Evolutionary conservation across 2,888 invertebrate genomes (phyloP).

Genomic region (Tholera decimalis): DNA sequence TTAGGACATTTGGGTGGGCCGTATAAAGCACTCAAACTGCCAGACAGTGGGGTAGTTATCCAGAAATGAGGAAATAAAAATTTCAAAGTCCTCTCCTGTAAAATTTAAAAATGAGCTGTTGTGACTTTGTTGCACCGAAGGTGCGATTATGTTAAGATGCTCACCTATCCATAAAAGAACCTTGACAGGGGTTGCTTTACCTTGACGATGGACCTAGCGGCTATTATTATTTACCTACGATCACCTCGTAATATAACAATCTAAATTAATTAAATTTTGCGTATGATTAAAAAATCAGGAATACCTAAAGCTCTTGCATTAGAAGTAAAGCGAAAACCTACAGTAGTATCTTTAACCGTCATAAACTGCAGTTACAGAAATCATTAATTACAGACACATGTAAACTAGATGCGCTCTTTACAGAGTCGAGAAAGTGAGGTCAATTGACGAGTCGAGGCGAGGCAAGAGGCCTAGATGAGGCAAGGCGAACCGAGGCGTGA

Average conservation of each 20-base stretch:
- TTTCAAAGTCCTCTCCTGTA: too few species aligned
- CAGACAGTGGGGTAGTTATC: too few species aligned
- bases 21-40: too few species aligned
- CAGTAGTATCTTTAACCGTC: background rate
- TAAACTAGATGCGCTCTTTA: slow-evolving; percentile 40
- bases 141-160: too few species aligned
- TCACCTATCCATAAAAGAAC: too few species aligned
- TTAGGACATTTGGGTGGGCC: too few species aligned
- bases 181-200: too few species aligned
- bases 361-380: slow-evolving; percentile 25
- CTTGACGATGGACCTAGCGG: too few species aligned
- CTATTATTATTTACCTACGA: too few species aligned
- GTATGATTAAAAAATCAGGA: background rate
- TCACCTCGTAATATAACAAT: background rate
- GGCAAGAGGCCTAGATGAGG: slow-evolving; percentile 44
- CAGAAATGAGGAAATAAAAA: too few species aligned
- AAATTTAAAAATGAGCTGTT: too few species aligned
- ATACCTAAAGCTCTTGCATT: background rate
- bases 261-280: background rate
- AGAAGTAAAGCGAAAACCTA: background rate
- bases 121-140: too few species aligned
- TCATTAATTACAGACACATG: slow-evolving; percentile 28
- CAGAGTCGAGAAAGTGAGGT: slow-evolving; percentile 64
- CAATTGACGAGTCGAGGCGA: slow-evolving; percentile 55
- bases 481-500: slow-evolving; percentile 60